Conservation (phyloP, 2,113 vertebrate genomes). For the Phalacrocorax pelagicus region DNA sequence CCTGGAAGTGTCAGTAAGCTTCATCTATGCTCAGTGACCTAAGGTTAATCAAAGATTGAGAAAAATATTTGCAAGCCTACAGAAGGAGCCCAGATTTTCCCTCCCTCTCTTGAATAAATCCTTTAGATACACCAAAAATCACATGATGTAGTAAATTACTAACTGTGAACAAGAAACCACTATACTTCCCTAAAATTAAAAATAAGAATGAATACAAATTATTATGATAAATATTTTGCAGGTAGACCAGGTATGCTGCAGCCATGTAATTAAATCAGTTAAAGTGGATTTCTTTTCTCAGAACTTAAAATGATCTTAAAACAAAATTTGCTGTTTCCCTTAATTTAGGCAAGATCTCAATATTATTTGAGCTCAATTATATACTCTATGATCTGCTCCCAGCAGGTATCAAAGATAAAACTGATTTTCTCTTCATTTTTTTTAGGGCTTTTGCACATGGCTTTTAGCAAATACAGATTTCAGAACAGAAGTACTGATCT, state of each 20-base stretch:
- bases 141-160: background rate
- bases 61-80: background rate
- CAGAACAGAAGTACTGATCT: background rate
- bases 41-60: background rate
- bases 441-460: fast-evolving
- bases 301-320: background rate
- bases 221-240: background rate
- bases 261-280: background rate
- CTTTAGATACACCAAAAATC: background rate
- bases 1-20: background rate
- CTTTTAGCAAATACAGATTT: background rate
- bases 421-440: background rate
- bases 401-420: background rate
- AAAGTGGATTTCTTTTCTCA: background rate
- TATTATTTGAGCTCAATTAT: background rate
- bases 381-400: background rate
- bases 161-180: background rate
- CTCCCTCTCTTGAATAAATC: background rate
- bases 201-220: background rate
- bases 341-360: background rate
- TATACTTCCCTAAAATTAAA: background rate
- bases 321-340: background rate
- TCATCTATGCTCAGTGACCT: background rate
- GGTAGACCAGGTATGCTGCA: background rate
- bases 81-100: background rate